These are phyloP conservation scores for Andrena cerasifolii DNA, from an alignment of 1,140 invertebrate genomes.

Conservation along the genomic window DNA sequence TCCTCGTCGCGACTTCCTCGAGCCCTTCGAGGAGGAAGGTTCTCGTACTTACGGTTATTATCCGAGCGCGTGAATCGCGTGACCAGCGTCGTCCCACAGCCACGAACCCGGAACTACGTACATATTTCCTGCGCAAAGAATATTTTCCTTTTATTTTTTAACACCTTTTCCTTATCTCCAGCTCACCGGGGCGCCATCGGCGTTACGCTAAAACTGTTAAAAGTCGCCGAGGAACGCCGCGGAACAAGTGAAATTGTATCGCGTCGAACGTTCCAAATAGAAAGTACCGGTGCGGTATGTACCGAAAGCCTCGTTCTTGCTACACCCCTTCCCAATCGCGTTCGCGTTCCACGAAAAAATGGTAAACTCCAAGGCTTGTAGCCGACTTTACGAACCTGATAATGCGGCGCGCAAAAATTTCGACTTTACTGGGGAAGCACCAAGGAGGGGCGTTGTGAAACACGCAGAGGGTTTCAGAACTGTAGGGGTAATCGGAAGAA, in stretches of 20 bases:
- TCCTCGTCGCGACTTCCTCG: constrained; percentile 36
- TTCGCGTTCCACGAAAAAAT: neutral
- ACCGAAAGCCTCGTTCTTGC: constrained; percentile 2
- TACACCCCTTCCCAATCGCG: constrained; percentile 2
- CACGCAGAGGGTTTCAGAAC: no score
- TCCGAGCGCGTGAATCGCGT: constrained; percentile 72
- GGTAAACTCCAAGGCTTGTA: neutral
- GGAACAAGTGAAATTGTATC: constrained; percentile 76
- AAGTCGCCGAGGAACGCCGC: constrained; percentile 56
- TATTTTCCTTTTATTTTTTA: constrained; percentile 17
- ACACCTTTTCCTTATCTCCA: neutral
- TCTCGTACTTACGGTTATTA: constrained; percentile 55
- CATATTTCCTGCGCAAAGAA: constrained; percentile 53
- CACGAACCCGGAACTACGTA: constrained; percentile 67
- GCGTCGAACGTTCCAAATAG: constrained; percentile 70
- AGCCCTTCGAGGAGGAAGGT: constrained; percentile 42
- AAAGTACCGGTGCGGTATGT: constrained; percentile 62
- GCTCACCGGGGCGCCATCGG: constrained; percentile 38
- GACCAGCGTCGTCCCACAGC: constrained; percentile 69
- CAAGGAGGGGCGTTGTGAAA: no score
- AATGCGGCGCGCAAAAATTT: no score
- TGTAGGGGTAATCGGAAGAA: no score
- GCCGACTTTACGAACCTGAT: no score
- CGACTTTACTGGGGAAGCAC: no score
- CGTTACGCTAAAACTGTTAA: no score